phyloP scores from a whole-genome alignment of 2,797 vertebrate genomes.

The Todus mexicanus region DNA sequence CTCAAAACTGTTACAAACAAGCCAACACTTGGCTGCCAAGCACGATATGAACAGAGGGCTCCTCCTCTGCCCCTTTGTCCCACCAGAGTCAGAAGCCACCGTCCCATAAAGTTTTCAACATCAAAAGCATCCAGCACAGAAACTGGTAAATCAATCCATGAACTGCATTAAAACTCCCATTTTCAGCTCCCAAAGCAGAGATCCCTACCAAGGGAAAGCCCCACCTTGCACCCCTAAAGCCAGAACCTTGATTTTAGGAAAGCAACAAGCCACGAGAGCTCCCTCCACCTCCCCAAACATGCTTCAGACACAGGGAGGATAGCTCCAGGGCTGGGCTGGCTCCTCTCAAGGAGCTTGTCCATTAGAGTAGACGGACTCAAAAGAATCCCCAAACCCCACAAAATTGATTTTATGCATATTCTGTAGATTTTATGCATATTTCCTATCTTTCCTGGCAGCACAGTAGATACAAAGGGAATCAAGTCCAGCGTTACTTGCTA shows the following conservation, averaged over 20 bases:
- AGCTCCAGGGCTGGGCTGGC: background rate
- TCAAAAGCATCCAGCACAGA: background rate
- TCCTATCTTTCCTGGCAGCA: slow-evolving; percentile 10
- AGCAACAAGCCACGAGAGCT: background rate
- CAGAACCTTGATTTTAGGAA: background rate
- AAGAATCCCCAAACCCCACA: background rate
- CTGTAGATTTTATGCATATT: background rate
- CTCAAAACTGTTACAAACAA: background rate
- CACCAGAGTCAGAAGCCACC: background rate
- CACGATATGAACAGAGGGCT: accelerated
- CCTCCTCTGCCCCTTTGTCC: background rate
- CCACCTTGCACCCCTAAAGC: accelerated
- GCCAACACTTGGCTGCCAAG: background rate
- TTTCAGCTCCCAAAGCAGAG: background rate
- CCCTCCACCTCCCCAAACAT: background rate
- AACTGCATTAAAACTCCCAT: background rate
- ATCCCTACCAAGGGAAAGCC: background rate
- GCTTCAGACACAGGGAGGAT: background rate
- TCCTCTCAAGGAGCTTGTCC: background rate
- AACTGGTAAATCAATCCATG: accelerated
- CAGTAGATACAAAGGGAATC: background rate
- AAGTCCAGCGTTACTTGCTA: background rate
- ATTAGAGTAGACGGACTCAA: background rate
- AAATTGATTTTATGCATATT: slow-evolving; percentile 28
- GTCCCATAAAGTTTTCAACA: background rate